Evolutionary conservation across 2,797 vertebrate genomes (phyloP), one percentile per base, ranked within the genome.

Genomic region (Urocyon cinereoargenteus): DNA sequence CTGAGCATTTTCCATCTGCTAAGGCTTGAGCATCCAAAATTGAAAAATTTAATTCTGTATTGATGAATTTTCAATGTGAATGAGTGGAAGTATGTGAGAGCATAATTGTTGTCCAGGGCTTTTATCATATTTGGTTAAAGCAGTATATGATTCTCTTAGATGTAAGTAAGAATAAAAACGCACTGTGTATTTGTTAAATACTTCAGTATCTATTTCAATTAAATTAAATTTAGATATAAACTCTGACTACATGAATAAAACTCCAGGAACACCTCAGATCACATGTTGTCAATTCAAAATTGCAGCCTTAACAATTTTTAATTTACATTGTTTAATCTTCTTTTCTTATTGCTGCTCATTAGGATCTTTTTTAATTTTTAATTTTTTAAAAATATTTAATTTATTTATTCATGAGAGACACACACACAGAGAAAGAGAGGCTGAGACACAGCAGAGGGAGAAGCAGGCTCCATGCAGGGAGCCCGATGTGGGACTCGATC

Each of bases 31-130:
- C 31, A 62, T 94, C 51, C 57, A 83, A 82, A 96, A 86, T 75
- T 96, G 26, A 98, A 96, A 96, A 87, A 31, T 85, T 26, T 24
- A 59, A 84, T 78, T 83, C 6, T 84, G 10, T 94, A 83, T 79
- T 97, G 40, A 40, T 8, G 3, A 61, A 64, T 55, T 94, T 97
- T 72, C 26, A 93, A 3, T 85, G 86, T 91, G 40, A 89, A 92
- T 15, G 26, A 91, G 55, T 95, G 19, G 21, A 85, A 64, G 1
- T 57, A 57, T 82, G 59, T 84, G 53, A 88, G 24, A 90, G 1
- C 34, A 68, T 83, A 86, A 89, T 87, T 96, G 36, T 81, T 97
- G 72, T 92, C 19, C 36, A 90, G 72, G 22, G 61, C 31, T 84
- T 91, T 19, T 72, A 82, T 4, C 0, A 9, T 73, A 87, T 88